phyloP scores from a whole-genome alignment of 2,888 invertebrate genomes.

The Cryptocephalus moraei region DNA sequence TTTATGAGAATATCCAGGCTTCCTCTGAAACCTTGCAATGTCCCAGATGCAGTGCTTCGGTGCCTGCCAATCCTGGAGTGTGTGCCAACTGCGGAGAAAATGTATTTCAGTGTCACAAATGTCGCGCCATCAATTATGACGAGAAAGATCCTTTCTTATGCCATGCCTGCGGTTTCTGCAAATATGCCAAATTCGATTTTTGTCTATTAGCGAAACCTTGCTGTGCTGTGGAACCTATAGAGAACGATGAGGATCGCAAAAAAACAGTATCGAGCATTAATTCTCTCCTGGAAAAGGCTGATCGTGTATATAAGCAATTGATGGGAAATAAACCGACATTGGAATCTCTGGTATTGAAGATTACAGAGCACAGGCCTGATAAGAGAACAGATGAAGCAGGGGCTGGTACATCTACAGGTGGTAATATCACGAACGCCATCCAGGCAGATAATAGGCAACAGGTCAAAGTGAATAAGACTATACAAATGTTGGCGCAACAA shows the following conservation, averaged over 20 bases:
- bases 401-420: slow-evolving; percentile 13
- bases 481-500: slow-evolving; percentile 87
- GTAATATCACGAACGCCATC: slow-evolving; percentile 17
- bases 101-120: slow-evolving; percentile 98
- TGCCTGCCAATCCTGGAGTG: slow-evolving; percentile 95
- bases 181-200: slow-evolving; percentile 98
- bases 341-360: slow-evolving; percentile 76
- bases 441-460: slow-evolving; percentile 31
- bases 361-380: slow-evolving; percentile 77
- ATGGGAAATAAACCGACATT: slow-evolving; percentile 83
- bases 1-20: slow-evolving; percentile 91
- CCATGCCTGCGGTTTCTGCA: slow-evolving; percentile 98
- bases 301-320: slow-evolving; percentile 84
- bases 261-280: slow-evolving; percentile 91
- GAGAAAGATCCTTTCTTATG: slow-evolving; percentile 98
- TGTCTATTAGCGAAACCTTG: slow-evolving; percentile 83
- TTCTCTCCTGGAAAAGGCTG: slow-evolving; percentile 84
- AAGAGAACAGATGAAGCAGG: slow-evolving; percentile 45
- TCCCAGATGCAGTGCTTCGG: slow-evolving; percentile 81
- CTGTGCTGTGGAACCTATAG: slow-evolving; percentile 95
- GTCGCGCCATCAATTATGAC: slow-evolving; percentile 96
- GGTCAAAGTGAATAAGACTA: slow-evolving; percentile 74
- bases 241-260: slow-evolving; percentile 92
- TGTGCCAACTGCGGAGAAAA: slow-evolving; percentile 97
- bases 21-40: slow-evolving; percentile 66